phyloP scores from a whole-genome alignment of 1,140 invertebrate species.

The Diploscapter pachys region DNA sequence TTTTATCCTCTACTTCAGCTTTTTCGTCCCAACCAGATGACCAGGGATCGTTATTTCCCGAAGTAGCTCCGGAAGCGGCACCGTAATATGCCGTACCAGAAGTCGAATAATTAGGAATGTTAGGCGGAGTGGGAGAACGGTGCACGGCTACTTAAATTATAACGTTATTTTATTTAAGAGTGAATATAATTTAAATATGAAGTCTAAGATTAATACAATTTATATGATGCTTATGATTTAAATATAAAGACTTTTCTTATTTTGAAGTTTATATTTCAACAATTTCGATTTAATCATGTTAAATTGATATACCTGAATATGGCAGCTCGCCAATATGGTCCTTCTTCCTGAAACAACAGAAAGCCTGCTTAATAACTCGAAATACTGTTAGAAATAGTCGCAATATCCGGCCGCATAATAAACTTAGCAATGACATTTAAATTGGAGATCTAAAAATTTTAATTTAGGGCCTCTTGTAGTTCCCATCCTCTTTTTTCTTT shows the following conservation, averaged over 20 bases:
- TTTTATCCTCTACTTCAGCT: constrained; percentile 27
- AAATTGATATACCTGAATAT: constrained; percentile 7
- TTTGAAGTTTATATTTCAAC: background rate
- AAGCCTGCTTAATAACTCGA: constrained; percentile 8
- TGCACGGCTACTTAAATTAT: no score
- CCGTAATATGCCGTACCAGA: no score
- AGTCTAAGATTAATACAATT: no score
- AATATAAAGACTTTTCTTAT: background rate
- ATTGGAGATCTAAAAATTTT: no score
- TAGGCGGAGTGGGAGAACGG: no score
- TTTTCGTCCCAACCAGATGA: constrained; percentile 20
- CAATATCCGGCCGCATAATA: constrained; percentile 17
- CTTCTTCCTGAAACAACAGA: constrained; percentile 27
- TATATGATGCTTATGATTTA: background rate
- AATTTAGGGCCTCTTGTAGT: no score
- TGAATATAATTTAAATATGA: no score
- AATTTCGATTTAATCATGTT: background rate
- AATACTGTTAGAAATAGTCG: constrained; percentile 15
- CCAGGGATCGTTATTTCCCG: no score
- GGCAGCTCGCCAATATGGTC: constrained; percentile 42
- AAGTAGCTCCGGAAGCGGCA: no score
- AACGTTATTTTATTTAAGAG: no score
- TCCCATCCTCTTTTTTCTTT: no score
- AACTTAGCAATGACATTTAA: constrained; percentile 14
- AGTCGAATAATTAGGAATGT: no score